phyloP scores from a whole-genome alignment of 23 tunicate species.

The Aplidium turbinatum region DNA sequence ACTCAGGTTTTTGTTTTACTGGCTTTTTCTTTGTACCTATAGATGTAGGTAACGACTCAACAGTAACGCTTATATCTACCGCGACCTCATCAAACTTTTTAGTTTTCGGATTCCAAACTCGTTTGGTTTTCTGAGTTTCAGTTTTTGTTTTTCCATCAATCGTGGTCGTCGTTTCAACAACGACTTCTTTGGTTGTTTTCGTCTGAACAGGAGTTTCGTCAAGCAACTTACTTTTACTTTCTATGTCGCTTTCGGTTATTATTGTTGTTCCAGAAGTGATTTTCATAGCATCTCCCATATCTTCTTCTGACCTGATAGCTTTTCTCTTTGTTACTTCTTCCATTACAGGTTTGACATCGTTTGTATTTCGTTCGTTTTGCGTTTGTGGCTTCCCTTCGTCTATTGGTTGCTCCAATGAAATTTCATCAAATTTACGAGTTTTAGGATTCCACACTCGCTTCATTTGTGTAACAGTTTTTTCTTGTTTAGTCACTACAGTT shows the following conservation, averaged over 20 bases:
- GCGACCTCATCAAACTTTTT: constrained; percentile 56
- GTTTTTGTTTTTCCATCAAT: neutral
- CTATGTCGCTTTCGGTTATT: too few relatives aligned
- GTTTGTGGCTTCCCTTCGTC: too few relatives aligned
- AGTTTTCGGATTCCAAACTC: constrained; percentile 52
- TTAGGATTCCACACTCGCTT: constrained; percentile 68
- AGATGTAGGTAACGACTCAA: neutral
- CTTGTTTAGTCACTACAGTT: neutral
- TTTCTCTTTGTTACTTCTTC: too few relatives aligned
- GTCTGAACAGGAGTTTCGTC: neutral
- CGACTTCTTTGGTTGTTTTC: neutral
- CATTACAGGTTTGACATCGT: too few relatives aligned
- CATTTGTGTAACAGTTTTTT: neutral
- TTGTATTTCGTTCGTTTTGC: too few relatives aligned
- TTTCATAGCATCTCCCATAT: too few relatives aligned
- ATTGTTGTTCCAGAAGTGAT: too few relatives aligned
- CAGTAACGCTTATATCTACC: neutral
- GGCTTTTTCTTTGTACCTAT: neutral
- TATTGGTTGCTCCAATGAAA: constrained; percentile 33
- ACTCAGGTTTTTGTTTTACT: constrained; percentile 1
- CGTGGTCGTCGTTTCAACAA: neutral
- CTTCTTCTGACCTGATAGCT: too few relatives aligned
- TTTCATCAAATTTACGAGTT: constrained; percentile 65
- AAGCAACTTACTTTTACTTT: too few relatives aligned
- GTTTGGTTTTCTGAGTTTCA: constrained; percentile 11